Evolutionary conservation across 2,113 vertebrate genomes (phyloP).

Genomic region (Sigmodon hispidus): DNA sequence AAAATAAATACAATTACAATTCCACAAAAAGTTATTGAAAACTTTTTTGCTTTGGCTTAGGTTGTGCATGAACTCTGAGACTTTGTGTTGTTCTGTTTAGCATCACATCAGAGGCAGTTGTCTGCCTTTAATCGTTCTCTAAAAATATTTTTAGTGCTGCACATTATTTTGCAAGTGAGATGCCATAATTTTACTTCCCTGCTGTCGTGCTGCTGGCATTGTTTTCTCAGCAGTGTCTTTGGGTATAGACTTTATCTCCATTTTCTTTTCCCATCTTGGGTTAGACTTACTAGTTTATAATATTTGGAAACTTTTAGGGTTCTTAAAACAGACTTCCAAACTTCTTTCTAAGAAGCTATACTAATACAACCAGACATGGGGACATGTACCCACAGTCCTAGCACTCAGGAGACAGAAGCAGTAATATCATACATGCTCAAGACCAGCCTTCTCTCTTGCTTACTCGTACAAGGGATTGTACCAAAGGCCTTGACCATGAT

Average conservation of each 20-base stretch:
- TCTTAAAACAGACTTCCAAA: conserved; percentile 39
- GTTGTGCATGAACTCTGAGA: neutral
- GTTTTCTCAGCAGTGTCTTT: conserved; percentile 55
- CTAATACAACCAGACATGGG: neutral
- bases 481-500: neutral
- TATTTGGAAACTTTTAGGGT: conserved; percentile 14
- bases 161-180: conserved; percentile 43
- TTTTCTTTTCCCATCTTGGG: conserved; percentile 49
- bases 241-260: conserved; percentile 37
- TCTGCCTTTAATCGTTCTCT: conserved; percentile 34
- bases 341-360: conserved; percentile 22
- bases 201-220: neutral
- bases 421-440: neutral
- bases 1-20: conserved; percentile 45
- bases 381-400: neutral
- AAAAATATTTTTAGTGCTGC: conserved; percentile 14
- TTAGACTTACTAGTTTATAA: conserved; percentile 45
- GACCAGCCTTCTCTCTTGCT: neutral
- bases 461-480: neutral
- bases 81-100: conserved; percentile 57
- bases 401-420: neutral
- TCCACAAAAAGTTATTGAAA: neutral
- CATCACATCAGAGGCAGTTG: conserved; percentile 3
- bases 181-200: conserved; percentile 25
- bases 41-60: conserved; percentile 22